Evolutionary conservation across 2,888 invertebrate genomes (phyloP), one percentile per base, ranked within the genome.

Genomic region (Nymphalis polychloros): DNA sequence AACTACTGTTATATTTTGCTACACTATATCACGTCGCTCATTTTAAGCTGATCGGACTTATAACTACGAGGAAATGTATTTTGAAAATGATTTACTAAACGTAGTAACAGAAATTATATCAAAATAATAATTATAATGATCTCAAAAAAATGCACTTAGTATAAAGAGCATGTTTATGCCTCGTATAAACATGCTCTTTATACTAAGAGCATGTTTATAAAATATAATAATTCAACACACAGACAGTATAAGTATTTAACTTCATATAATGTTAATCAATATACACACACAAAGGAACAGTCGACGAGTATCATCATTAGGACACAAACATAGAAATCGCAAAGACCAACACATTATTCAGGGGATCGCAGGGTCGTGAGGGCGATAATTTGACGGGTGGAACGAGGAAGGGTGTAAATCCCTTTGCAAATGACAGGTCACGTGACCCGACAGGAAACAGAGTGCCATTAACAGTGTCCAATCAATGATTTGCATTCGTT

Each of bases 341-440:
- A 73, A 75, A 75, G 70, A 71, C 72, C 71, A 71, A 72, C 73
- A 75, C 64, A 72, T 74, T 73, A 72, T 69, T 70, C 70, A 71
- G 59, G 68, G 49, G 63, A 69, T 71, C 73, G 73, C 75, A 77
- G 75, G 75, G 80, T 79, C 75, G 75, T 78, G 77, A 76, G 76
- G 77, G 77, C 78, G 80, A 86, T 89, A 86, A 89, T 89, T 84
- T 86, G 88, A 86, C 80, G 83, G 82, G 81, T 80, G 55, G 19
- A 81, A 81, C 81, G 82, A 76, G 81, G 82, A 84, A 61, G 71
- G 73, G 71, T 61, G 73, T 62, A 76, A 76, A 76, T 86, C 87
- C 84, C 81, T 76, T 83, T 85, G 88, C 85, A 88, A 88, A 86
- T 86, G 88, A 87, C 66, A 66, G 66, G 53, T 61, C 66, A 61